phyloP scores from a whole-genome alignment of 2,888 invertebrate species.

The Temnothorax unifasciatus region DNA sequence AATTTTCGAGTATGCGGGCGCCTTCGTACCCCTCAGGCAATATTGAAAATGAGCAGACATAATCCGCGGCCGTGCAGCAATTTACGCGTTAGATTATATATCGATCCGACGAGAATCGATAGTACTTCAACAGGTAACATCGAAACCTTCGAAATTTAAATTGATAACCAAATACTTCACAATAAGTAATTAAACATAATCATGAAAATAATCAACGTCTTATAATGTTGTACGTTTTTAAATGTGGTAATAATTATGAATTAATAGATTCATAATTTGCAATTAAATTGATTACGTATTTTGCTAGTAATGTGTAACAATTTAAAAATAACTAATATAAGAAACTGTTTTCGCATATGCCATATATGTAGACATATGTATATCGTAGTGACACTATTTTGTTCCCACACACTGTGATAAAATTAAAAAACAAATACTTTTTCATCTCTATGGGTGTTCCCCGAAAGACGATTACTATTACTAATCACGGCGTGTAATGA shows the following conservation, averaged over 20 bases:
- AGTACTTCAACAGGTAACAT: neutral
- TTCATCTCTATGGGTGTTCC: neutral
- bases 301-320: neutral
- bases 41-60: conserved; percentile 15
- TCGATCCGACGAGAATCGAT: conserved; percentile 11
- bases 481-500: conserved; percentile 41
- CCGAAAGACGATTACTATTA: conserved; percentile 32
- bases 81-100: conserved; percentile 31
- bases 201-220: neutral
- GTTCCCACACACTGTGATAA: neutral
- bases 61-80: neutral
- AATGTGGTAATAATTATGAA: neutral
- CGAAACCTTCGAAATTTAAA: neutral
- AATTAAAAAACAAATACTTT: neutral
- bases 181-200: neutral
- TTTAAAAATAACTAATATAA: neutral
- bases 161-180: neutral
- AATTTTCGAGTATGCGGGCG: conserved; percentile 70
- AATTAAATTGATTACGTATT: neutral
- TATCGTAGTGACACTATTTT: neutral
- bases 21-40: conserved; percentile 26
- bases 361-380: no score
- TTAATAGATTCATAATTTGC: neutral
- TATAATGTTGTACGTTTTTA: neutral
- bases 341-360: neutral